phyloP scores from a whole-genome alignment of 2,888 invertebrate species.

The Nephrotoma guestfalica region DNA sequence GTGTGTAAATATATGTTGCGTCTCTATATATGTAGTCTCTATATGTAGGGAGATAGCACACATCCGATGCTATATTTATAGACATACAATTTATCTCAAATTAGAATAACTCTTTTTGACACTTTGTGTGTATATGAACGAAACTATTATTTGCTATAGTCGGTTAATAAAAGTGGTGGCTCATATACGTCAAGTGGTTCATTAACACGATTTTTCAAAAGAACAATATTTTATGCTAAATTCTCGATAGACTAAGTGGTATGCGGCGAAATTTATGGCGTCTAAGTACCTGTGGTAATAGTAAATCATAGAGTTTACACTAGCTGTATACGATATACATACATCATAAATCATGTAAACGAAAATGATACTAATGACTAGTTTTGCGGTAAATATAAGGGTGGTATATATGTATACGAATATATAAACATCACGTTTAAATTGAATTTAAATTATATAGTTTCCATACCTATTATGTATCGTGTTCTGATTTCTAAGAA shows the following conservation, averaged over 20 bases:
- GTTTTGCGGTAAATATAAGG: not conserved
- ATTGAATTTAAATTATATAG: not conserved
- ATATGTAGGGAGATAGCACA: not conserved
- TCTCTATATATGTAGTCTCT: not conserved
- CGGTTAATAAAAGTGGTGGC: not conserved
- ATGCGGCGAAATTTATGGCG: not conserved
- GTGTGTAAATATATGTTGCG: not conserved
- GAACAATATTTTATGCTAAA: too few relatives aligned
- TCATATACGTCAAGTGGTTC: not conserved
- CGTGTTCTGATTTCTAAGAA: not conserved
- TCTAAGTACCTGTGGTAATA: not conserved
- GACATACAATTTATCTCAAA: not conserved
- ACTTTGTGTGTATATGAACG: not conserved
- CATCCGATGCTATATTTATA: not conserved
- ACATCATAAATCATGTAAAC: not conserved
- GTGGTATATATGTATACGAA: not conserved
- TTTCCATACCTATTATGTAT: not conserved
- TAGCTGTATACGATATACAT: too few relatives aligned
- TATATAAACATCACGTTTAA: not conserved
- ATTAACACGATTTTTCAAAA: not conserved
- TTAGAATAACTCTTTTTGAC: not conserved
- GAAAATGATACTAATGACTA: not conserved
- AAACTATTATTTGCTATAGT: too few relatives aligned
- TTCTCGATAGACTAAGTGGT: not conserved
- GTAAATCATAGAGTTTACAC: not conserved